A percentile compares a stretch with the other conserved stretches of the same genome.
Evolutionary conservation across 2,113 vertebrate genomes (phyloP).

Genomic region (Sinocyclocheilus anophthalmus): DNA sequence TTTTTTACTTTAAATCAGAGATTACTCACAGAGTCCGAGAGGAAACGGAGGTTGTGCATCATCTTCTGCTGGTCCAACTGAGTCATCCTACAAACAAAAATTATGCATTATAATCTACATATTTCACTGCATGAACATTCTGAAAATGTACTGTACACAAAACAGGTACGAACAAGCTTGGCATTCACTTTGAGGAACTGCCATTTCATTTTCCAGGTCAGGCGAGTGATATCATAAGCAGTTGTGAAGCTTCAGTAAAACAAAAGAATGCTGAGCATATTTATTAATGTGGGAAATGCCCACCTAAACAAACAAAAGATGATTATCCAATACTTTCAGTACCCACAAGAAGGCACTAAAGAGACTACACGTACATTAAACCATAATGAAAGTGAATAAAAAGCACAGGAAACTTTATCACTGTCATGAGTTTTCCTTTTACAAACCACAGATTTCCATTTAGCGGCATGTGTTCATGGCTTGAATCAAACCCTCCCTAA

Average conservation of each 20-base stretch:
- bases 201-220: no score
- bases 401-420: neutral
- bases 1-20: neutral
- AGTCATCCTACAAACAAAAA: conserved; percentile 69
- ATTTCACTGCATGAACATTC: neutral
- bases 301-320: conserved; percentile 4
- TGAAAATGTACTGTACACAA: neutral
- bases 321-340: neutral
- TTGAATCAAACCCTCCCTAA: neutral
- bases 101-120: neutral
- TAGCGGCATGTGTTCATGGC: neutral
- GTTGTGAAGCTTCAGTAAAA: neutral
- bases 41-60: conserved; percentile 66
- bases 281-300: neutral
- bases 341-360: neutral
- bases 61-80: conserved; percentile 67
- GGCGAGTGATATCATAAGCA: neutral
- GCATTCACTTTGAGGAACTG: no score
- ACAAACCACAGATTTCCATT: neutral
- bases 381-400: neutral
- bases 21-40: conserved; percentile 71
- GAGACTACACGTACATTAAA: neutral
- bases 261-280: neutral
- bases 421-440: neutral
- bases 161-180: neutral